Conservation (phyloP, 2,888 invertebrate genomes). For the Thelaira solivaga region DNA sequence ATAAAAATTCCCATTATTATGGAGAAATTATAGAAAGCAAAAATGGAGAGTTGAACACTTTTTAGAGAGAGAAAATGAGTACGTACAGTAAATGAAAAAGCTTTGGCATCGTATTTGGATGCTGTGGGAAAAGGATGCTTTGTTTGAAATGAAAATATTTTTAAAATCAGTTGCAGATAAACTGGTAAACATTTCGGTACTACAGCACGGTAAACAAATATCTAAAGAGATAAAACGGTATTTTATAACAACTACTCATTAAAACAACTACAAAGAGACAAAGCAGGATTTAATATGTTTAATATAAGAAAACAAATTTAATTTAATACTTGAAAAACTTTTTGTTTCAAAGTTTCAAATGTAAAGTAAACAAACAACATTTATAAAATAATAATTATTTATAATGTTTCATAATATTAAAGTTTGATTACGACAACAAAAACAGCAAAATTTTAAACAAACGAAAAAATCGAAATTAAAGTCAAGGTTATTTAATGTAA, state of each 20-base stretch:
- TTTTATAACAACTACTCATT: constrained; percentile 1
- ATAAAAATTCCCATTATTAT: constrained; percentile 46
- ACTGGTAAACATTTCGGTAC: constrained; percentile 59
- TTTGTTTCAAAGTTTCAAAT: background rate
- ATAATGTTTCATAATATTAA: too few relatives aligned
- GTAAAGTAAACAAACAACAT: too few relatives aligned
- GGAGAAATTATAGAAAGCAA: background rate
- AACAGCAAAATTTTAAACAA: background rate
- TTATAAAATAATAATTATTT: too few relatives aligned
- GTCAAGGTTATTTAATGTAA: constrained; percentile 44
- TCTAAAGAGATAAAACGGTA: background rate
- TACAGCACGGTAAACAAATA: constrained; percentile 4
- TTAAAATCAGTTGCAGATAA: constrained; percentile 59
- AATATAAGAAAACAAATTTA: constrained; percentile 12
- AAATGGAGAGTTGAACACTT: background rate
- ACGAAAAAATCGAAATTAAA: constrained; percentile 11
- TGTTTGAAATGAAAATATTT: constrained; percentile 3
- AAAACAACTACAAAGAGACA: constrained; percentile 15
- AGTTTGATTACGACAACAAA: too few relatives aligned
- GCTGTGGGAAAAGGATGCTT: constrained; percentile 36
- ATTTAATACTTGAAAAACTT: constrained; percentile 1
- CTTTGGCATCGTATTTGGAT: constrained; percentile 27
- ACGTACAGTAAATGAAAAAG: constrained; percentile 26
- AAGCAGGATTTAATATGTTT: constrained; percentile 37
- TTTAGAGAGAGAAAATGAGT: background rate